Conservation (phyloP, 2,113 vertebrate genomes). For the Silurus glanis region DNA sequence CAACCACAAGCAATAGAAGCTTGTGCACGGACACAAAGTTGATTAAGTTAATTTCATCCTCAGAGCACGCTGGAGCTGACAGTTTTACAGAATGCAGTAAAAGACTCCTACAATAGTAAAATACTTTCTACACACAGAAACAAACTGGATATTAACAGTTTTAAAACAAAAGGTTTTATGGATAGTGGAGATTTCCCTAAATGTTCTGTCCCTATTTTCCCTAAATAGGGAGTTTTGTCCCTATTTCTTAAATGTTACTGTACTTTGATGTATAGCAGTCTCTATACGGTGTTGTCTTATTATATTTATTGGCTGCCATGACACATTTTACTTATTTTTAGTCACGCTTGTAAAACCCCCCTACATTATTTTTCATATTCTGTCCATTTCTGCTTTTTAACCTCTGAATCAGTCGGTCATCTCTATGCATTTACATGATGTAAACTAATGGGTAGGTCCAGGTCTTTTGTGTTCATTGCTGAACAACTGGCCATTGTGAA, state of each 20-base stretch:
- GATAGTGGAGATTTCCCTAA: too few relatives aligned
- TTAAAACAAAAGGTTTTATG: too few relatives aligned
- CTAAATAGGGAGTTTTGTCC: too few relatives aligned
- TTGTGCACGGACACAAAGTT: background rate
- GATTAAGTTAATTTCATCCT: background rate
- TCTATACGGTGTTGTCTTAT: too few relatives aligned
- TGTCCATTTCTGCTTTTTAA: background rate
- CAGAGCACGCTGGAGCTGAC: background rate
- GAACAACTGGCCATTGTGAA: constrained; percentile 40
- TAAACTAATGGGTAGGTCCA: constrained; percentile 16
- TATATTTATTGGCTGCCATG: background rate
- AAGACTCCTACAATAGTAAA: too few relatives aligned
- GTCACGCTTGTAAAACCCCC: background rate
- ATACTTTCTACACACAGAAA: too few relatives aligned
- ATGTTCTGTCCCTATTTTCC: too few relatives aligned
- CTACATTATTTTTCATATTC: background rate
- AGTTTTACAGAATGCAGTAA: background rate
- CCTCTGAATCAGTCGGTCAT: background rate
- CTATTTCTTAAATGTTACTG: too few relatives aligned
- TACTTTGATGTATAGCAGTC: too few relatives aligned
- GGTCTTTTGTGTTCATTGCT: constrained; percentile 23
- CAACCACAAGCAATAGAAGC: background rate
- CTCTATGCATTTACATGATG: constrained; percentile 12
- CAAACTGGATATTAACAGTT: too few relatives aligned
- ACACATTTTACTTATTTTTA: too few relatives aligned